Evolutionary conservation across 2,797 vertebrate species (phyloP), one percentile per base, ranked within the genome.

Genomic region (Huso huso): DNA sequence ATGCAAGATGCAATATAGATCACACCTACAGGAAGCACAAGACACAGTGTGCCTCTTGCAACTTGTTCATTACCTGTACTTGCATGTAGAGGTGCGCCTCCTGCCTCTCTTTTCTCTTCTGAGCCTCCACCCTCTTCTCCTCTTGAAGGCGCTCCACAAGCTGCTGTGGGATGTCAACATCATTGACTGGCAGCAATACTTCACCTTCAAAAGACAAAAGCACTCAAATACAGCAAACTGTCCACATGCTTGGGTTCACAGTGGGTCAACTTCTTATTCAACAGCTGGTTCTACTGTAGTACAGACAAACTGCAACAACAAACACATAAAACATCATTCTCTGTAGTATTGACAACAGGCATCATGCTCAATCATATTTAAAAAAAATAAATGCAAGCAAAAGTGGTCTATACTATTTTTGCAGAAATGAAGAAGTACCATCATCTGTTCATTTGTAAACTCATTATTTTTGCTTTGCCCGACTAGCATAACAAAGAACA

Each of bases 81-180:
- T 99, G 97, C 96, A 99, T 99, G 80, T 99, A 99, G 66, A 99
- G 94, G 64, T 99, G 97, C 70, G 97, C 96, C 80, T 99, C 96
- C 78, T 99, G 97, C 9, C 94, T 90, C 78, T 99, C 97, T 86
- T 99, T 99, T 74, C 95, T 92, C 82, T 99, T 99, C 82, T 99
- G 97, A 1, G 97, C 96, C 82, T 99, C 96, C 68, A 99, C 94
- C 75, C 96, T 84, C 53, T 98, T 99, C 82, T 99, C 97, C 79
- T 99, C 97, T 79, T 98, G 96, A 73, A 99, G 86, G 68, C 96
- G 91, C 76, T 99, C 97, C 72, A 99, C 95, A 74, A 99, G 81
- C 81, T 99, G 96, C 81, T 97, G 96, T 59, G 96, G 97, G 76
- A 99, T 99, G 86, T 99, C 96, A 60, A 95, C 90, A 67, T 99